Base-by-base conservation (phyloP, 35 echinoderm and acorn worm species). In the Ophiothrix spiculata region DNA sequence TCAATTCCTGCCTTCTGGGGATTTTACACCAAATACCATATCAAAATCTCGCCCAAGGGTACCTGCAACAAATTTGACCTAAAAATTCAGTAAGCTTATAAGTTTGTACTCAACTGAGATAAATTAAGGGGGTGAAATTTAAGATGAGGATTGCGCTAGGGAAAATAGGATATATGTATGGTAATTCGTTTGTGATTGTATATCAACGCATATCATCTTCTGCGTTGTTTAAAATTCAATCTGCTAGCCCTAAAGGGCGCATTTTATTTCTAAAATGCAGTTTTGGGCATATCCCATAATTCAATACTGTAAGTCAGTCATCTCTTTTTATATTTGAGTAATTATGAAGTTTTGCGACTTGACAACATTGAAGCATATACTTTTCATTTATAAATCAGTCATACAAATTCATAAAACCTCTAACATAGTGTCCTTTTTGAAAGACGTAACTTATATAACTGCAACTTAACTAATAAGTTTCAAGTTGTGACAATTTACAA, bases 91-190 rank as follows among this genome's bases (percentile, higher is more conserved):
- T n/a, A 69, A 69, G 60, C 60, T n/a, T 25, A 25, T 10, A 49
- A 28, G 17, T 25, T 25, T 69, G 29, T 25, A 25, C 17, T 10
- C 19, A 69, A 69, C 16, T 4, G 4, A 69, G 60, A 69, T 15
- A 69, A 4, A 28, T 10, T 49, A 49, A 10, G 19, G 42, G 23
- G 60, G 60, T 69, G 60, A 69, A 69, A 69, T 69, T 69, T 69
- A 25, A 69, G 60, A 69, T 2, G 3, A n/a, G 29, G 29, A 69
- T 69, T 69, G 60, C 60, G 60, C 60, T 28, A 6, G 60, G 23
- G 60, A 69, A 69, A 69, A 69, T 69, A 69, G 25, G 60, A 69
- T 69, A 49, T 49, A 69, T 69, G 60, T n/a, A 69, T 69, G 60
- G 60, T 69, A 69, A 69, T 69, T n/a, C 6, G 17, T 25, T 25